These are phyloP conservation scores for Spatulosminthurus flaviceps DNA, from an alignment of 2,888 invertebrate species.

Conservation along the genomic window DNA sequence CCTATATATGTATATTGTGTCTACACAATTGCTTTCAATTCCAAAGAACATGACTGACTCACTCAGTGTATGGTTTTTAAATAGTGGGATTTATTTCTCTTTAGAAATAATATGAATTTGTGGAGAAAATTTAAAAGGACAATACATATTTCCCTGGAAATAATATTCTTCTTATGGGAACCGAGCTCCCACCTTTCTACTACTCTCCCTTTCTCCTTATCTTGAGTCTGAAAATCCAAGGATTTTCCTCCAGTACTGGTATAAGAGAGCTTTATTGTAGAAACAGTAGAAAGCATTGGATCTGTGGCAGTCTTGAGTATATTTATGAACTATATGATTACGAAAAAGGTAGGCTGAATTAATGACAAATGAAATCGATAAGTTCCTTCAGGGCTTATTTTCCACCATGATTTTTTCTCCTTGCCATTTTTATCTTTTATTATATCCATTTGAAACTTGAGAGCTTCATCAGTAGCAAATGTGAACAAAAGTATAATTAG, in stretches of 20 bases:
- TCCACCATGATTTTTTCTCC: not conserved
- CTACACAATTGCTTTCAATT: not conserved
- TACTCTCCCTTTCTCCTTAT: not conserved
- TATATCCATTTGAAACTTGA: not conserved
- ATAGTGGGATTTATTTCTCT: not conserved
- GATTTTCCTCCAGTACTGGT: not conserved
- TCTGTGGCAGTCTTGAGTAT: too few relatives aligned
- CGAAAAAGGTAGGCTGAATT: not conserved
- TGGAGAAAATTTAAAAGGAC: not conserved
- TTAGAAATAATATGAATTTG: not conserved
- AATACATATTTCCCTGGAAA: not conserved
- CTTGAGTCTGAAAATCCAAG: not conserved
- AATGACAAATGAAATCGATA: not conserved
- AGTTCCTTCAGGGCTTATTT: not conserved
- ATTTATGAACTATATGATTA: not conserved
- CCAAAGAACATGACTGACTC: not conserved
- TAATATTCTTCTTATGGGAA: not conserved
- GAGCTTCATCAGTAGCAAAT: conserved; percentile 34
- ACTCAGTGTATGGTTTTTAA: not conserved
- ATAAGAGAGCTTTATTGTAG: too few relatives aligned
- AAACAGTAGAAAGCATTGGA: too few relatives aligned
- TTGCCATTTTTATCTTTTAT: not conserved
- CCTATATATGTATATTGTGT: too few relatives aligned
- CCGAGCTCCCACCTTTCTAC: not conserved
- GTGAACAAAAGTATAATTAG: conserved; percentile 39